A percentile compares a stretch with the other conserved stretches of the same genome.
Conservation (phyloP, 1,140 invertebrate species). For the Calosoma granatense region DNA sequence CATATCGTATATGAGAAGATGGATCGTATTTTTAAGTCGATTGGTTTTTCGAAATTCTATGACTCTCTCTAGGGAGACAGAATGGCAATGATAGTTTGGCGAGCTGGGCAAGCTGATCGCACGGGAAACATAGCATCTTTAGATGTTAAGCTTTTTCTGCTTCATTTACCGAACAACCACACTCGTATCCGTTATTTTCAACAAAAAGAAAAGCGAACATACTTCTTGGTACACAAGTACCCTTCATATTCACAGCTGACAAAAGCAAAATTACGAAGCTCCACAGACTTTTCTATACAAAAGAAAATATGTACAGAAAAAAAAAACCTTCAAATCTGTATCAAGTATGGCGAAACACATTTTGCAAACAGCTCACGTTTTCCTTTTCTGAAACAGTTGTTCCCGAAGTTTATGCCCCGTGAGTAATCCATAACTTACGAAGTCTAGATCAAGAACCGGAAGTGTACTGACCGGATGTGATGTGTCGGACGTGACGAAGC, state of each 20-base stretch:
- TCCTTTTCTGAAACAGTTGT: constrained; percentile 7
- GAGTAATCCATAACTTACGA: constrained; percentile 9
- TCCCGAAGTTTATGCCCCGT: constrained; percentile 4
- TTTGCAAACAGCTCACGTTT: neutral
- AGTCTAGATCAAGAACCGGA: constrained; percentile 1
- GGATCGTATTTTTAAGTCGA: neutral
- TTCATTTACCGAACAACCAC: neutral
- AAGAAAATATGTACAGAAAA: neutral
- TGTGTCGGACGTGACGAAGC: constrained; percentile 1
- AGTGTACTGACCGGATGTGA: constrained; percentile 8
- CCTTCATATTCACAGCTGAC: constrained; percentile 3
- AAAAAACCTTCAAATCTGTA: neutral
- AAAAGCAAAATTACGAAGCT: constrained; percentile 4
- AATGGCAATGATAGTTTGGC: neutral
- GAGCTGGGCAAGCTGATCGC: too few species aligned
- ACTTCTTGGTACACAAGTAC: neutral
- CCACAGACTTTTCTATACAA: neutral
- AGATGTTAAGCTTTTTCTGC: neutral
- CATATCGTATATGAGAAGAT: too few species aligned
- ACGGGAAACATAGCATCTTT: too few species aligned
- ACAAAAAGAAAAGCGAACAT: neutral
- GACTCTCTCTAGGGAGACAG: neutral
- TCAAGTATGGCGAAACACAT: neutral
- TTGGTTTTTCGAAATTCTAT: neutral
- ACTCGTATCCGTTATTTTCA: neutral